Base-by-base conservation (phyloP, 2,113 vertebrate species). In the Stercorarius parasiticus region DNA sequence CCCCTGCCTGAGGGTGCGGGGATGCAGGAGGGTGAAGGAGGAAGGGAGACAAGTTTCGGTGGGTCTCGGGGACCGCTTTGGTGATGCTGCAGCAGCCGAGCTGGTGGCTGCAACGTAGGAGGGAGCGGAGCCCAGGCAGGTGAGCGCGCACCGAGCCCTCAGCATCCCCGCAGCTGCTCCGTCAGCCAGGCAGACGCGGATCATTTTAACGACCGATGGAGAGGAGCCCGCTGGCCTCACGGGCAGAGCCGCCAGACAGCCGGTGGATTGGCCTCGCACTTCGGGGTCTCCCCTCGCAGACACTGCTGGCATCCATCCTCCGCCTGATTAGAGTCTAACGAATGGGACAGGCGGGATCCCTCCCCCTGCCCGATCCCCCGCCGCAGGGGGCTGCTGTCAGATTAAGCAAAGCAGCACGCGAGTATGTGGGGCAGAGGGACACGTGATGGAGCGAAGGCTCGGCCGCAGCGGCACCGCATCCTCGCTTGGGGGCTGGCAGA, bases 141-240 rank as follows among this genome's bases (percentile, higher is more conserved):
- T 0, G 50, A 27, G 58, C 0, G 12, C 38, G 2, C 1, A 1
- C 10, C 2, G 2, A 69, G 50, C 71, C 65, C 43, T 22, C 8
- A 2, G 64, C 56, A 23, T 13, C 78, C 50, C 79, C 15, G 1
- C 6, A 7, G 64, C 65, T 10, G 42, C 90, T 65, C 59, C 50
- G 1, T 8, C 55, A n/a, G 53, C 15, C 6, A 0, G 21, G 42
- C 71, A 30, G 85, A 55, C 11, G 3, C 0, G 5, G 90, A 82
- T 84, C 81, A 69, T 84, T 71, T 40, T 15, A 40, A n/a, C 5
- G 3, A 32, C 13, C 2, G 66, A 11, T 1, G 38, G 71, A n/a
- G 53, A 47, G 36, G 29, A 82, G 72, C 17, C 64, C 6, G 53
- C 40, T 4, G 80, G 49, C 26, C 29, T 34, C 2, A 0, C 40